phyloP scores from a whole-genome alignment of 2,888 invertebrate species.

The Lithodes maja region DNA sequence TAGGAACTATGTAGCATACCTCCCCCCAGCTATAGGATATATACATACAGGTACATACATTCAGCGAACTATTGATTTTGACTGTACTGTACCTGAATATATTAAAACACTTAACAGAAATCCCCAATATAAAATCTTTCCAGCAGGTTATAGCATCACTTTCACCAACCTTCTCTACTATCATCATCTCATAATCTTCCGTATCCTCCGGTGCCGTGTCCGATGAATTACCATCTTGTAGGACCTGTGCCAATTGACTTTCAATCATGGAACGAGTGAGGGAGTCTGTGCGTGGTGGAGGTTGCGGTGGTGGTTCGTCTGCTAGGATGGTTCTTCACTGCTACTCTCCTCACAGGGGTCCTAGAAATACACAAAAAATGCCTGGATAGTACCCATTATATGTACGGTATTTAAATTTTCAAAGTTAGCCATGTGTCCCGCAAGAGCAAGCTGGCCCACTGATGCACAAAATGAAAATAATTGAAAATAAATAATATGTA shows the following conservation, averaged over 20 bases:
- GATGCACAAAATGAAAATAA: no score
- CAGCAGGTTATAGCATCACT: not conserved
- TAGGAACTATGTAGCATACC: no score
- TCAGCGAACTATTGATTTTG: no score
- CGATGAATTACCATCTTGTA: slow-evolving; percentile 45
- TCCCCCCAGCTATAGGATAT: no score
- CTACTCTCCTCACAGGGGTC: slow-evolving; percentile 63
- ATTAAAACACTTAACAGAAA: not conserved
- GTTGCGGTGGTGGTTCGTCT: slow-evolving; percentile 63
- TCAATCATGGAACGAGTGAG: slow-evolving; percentile 69
- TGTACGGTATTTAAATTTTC: no score
- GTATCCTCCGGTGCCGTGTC: slow-evolving; percentile 55
- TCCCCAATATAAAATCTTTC: not conserved
- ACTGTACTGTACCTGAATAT: not conserved
- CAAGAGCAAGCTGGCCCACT: no score
- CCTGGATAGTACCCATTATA: no score
- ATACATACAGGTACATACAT: no score
- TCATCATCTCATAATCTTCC: slow-evolving; percentile 43
- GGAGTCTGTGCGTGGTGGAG: slow-evolving; percentile 70
- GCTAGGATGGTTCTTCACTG: slow-evolving; percentile 57
- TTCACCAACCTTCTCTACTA: slow-evolving; percentile 28
- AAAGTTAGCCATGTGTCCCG: no score
- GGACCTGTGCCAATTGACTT: slow-evolving; percentile 50
- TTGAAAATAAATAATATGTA: no score
- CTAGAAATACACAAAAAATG: not conserved